Evolutionary conservation across 2,113 vertebrate genomes (phyloP).

Genomic region (Ammospiza nelsoni): DNA sequence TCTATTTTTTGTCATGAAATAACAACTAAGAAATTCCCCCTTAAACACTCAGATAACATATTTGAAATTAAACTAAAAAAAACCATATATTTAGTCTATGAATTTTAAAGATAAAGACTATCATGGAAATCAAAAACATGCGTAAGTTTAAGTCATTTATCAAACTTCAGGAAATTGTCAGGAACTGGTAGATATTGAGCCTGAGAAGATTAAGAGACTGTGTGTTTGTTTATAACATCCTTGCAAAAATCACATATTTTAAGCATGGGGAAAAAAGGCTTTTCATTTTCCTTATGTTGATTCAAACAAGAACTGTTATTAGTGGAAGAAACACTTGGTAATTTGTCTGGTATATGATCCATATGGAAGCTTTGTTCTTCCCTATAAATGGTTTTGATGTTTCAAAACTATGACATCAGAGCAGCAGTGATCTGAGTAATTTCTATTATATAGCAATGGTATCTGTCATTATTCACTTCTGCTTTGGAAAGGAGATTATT

Average conservation of each 20-base stretch:
- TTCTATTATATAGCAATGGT: neutral
- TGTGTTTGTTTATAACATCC: neutral
- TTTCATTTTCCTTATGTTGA: neutral
- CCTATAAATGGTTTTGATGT: neutral
- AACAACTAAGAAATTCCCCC: neutral
- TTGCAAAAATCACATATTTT: neutral
- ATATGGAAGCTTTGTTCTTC: conserved; percentile 3
- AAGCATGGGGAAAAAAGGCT: accelerated
- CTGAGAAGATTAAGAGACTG: neutral
- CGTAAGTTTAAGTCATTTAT: neutral
- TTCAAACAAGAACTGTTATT: neutral
- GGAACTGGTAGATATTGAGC: neutral
- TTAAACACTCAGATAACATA: neutral
- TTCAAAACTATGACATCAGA: neutral
- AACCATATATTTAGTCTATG: accelerated
- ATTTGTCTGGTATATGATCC: neutral
- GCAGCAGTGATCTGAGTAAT: neutral
- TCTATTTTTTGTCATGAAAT: neutral
- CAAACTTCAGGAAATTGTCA: neutral
- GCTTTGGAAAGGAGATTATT: conserved; percentile 44
- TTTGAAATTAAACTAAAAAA: neutral
- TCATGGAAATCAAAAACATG: neutral
- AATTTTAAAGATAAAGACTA: neutral
- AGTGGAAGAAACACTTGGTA: neutral
- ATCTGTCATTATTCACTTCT: conserved; percentile 4